A percentile compares a stretch with the other conserved stretches of the same genome.
These are phyloP conservation scores for Nyleta sp. DNA, from an alignment of 2,888 invertebrate genomes.

Conservation along the genomic window DNA sequence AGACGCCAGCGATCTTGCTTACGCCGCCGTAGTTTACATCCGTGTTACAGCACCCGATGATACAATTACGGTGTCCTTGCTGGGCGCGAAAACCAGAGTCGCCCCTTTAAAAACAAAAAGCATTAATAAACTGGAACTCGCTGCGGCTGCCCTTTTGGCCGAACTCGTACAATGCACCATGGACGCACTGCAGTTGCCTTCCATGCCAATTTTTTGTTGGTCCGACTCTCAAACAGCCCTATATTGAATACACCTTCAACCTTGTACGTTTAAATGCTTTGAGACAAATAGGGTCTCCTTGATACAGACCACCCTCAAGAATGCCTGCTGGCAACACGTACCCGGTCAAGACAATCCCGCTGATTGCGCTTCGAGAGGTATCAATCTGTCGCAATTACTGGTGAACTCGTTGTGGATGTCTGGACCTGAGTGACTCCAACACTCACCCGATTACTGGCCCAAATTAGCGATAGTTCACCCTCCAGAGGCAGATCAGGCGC, in stretches of 20 bases:
- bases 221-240: conserved; percentile 60
- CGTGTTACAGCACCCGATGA: background rate
- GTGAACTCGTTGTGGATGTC: no score
- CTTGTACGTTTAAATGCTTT: conserved; percentile 32
- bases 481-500: no score
- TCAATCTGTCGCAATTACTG: no score
- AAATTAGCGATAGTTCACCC: no score
- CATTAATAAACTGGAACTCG: conserved; percentile 32
- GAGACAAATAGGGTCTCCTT: conserved; percentile 19
- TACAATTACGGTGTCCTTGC: background rate
- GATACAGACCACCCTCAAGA: background rate
- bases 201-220: conserved; percentile 11
- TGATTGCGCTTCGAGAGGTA: conserved; percentile 41
- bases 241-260: conserved; percentile 53
- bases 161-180: background rate
- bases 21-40: background rate
- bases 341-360: background rate
- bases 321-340: background rate
- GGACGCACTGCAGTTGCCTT: background rate
- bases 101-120: conserved; percentile 30
- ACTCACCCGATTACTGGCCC: no score
- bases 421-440: no score
- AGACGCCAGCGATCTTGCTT: conserved; percentile 14
- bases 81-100: conserved; percentile 4
- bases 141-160: background rate